Evolutionary conservation across 2,113 vertebrate genomes (phyloP).

Genomic region (Dolichotis patagonum): DNA sequence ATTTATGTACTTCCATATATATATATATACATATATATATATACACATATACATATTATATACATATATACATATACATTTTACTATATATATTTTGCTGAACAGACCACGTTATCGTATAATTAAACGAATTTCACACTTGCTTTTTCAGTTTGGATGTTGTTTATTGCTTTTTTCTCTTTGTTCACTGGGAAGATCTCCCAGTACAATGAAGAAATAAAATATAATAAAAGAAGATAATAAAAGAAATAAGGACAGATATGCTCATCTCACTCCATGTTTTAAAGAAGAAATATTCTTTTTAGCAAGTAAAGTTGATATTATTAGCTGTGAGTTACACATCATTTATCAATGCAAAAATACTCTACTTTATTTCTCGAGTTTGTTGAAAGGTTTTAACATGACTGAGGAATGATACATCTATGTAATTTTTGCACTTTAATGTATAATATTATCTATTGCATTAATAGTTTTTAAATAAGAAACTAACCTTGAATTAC

Average conservation of each 20-base stretch:
- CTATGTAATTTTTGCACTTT: background rate
- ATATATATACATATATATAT: no score
- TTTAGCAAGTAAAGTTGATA: background rate
- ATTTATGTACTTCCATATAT: background rate
- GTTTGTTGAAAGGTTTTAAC: background rate
- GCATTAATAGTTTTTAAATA: background rate
- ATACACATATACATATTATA: no score
- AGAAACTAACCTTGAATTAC: background rate
- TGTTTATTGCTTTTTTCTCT: background rate
- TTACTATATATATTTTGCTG: background rate
- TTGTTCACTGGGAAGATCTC: background rate
- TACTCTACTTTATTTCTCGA: background rate
- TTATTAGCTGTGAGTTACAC: background rate
- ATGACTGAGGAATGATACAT: background rate
- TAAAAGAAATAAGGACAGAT: background rate
- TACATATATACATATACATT: background rate
- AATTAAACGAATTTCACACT: background rate
- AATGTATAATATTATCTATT: background rate
- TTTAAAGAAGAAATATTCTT: background rate
- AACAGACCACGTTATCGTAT: background rate
- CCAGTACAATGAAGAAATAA: background rate
- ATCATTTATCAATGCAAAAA: background rate
- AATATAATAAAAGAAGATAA: no score
- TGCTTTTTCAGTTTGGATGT: background rate
- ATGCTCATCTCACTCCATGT: background rate